A percentile compares a stretch with the other conserved stretches of the same genome.
Evolutionary conservation across 2,888 invertebrate genomes (phyloP).

Genomic region (Megamerina dolium): DNA sequence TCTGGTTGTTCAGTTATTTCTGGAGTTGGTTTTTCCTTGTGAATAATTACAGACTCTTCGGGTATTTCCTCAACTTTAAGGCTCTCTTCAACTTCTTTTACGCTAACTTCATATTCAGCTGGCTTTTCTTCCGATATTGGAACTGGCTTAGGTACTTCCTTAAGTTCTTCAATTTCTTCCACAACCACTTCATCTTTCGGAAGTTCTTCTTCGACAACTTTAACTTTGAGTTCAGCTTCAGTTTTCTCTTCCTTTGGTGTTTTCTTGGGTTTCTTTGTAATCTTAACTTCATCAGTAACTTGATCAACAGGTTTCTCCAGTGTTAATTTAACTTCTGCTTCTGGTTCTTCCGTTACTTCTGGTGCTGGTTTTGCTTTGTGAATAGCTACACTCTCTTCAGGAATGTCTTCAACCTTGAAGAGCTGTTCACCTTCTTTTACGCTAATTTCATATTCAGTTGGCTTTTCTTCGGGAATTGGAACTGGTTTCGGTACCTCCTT

Average conservation of each 20-base stretch:
- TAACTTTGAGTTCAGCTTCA: slow-evolving; percentile 29
- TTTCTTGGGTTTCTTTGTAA: slow-evolving; percentile 17
- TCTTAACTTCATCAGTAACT: slow-evolving; percentile 30
- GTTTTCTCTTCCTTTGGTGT: slow-evolving; percentile 30
- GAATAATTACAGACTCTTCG: slow-evolving; percentile 18
- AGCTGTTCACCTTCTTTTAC: slow-evolving; percentile 29
- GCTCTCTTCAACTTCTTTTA: slow-evolving; percentile 31
- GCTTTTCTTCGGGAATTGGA: slow-evolving; percentile 28
- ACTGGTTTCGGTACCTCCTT: slow-evolving; percentile 18
- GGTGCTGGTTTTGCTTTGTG: slow-evolving; percentile 22
- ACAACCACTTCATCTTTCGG: slow-evolving; percentile 24
- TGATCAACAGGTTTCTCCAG: slow-evolving; percentile 28
- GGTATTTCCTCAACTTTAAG: slow-evolving; percentile 25
- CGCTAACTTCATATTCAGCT: slow-evolving; percentile 30
- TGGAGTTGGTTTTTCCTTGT: slow-evolving; percentile 18
- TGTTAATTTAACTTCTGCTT: slow-evolving; percentile 36
- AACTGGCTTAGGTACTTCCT: slow-evolving; percentile 22
- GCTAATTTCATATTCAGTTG: slow-evolving; percentile 29
- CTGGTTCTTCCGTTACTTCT: slow-evolving; percentile 37
- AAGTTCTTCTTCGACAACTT: slow-evolving; percentile 30
- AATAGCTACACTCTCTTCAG: slow-evolving; percentile 24
- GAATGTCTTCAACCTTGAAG: slow-evolving; percentile 22
- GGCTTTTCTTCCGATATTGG: slow-evolving; percentile 23
- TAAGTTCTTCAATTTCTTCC: slow-evolving; percentile 33
- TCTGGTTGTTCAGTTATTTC: slow-evolving; percentile 31